Evolutionary conservation across 2,888 invertebrate species (phyloP).

Genomic region (Panzeria rudis): DNA sequence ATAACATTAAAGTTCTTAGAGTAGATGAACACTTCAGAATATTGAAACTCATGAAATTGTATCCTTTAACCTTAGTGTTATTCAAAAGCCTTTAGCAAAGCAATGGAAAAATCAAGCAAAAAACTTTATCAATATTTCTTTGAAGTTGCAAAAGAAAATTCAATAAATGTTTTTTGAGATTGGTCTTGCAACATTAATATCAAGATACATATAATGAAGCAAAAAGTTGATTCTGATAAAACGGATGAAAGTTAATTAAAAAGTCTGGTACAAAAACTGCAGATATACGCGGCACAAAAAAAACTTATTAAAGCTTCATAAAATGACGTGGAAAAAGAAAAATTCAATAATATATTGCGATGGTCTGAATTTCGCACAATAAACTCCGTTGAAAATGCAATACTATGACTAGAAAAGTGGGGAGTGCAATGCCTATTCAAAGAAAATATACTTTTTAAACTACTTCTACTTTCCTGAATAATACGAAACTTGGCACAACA

Average conservation of each 20-base stretch:
- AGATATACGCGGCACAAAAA: no score
- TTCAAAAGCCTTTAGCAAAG: neutral
- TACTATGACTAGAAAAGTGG: no score
- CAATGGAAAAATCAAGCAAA: slow-evolving; percentile 10
- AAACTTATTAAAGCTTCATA: no score
- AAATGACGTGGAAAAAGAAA: neutral
- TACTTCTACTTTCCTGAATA: no score
- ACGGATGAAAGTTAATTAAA: neutral
- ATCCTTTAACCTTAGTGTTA: neutral
- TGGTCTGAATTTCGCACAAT: no score
- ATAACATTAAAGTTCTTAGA: neutral
- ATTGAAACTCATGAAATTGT: slow-evolving; percentile 31
- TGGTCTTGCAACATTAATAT: neutral
- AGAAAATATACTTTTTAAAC: no score
- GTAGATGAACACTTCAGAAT: slow-evolving; percentile 8
- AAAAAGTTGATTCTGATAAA: neutral
- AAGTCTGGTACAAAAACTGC: neutral
- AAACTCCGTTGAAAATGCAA: no score
- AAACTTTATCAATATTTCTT: slow-evolving; percentile 37
- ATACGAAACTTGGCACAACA: no score
- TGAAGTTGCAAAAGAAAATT: slow-evolving; percentile 28
- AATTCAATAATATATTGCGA: no score
- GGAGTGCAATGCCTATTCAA: no score
- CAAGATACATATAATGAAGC: neutral
- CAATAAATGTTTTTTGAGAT: neutral